A percentile compares a stretch with the other conserved stretches of the same genome.
These are phyloP conservation scores for Neocrepidodera transversa DNA, from an alignment of 2,888 invertebrate genomes.

Conservation along the genomic window DNA sequence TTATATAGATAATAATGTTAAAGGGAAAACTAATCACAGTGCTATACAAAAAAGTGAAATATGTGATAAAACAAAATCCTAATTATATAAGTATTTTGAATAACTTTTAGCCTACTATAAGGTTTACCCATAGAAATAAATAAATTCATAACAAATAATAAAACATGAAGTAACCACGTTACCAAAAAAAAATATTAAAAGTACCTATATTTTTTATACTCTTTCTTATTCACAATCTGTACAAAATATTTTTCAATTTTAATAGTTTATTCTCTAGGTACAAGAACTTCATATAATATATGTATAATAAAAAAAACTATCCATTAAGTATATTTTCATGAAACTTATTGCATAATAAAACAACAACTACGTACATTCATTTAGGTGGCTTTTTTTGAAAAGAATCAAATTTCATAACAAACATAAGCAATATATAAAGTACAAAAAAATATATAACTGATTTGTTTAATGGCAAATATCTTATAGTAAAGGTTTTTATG, in stretches of 20 bases:
- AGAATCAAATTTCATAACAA: neutral
- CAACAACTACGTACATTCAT: neutral
- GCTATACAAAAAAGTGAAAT: constrained; percentile 51
- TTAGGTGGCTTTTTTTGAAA: neutral
- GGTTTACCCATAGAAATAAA: constrained; percentile 36
- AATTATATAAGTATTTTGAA: constrained; percentile 32
- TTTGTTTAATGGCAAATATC: too few species aligned
- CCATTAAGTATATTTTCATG: constrained; percentile 5
- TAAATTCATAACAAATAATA: constrained; percentile 33
- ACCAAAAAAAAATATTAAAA: constrained; percentile 28
- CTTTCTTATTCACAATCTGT: constrained; percentile 47
- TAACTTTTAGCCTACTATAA: constrained; percentile 46
- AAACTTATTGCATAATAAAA: constrained; percentile 5
- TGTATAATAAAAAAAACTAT: constrained; percentile 8
- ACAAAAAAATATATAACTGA: too few species aligned
- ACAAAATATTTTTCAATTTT: constrained; percentile 37
- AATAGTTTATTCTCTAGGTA: constrained; percentile 33
- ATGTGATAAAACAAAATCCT: constrained; percentile 47
- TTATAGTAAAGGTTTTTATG: too few species aligned
- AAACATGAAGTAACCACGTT: constrained; percentile 31
- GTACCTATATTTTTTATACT: constrained; percentile 35
- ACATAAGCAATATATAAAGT: too few species aligned
- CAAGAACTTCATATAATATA: constrained; percentile 18
- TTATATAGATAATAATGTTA: constrained; percentile 25
- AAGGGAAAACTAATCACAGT: constrained; percentile 54